Base-by-base conservation (phyloP, 2,888 invertebrate species). In the Parasteatoda lunata region DNA sequence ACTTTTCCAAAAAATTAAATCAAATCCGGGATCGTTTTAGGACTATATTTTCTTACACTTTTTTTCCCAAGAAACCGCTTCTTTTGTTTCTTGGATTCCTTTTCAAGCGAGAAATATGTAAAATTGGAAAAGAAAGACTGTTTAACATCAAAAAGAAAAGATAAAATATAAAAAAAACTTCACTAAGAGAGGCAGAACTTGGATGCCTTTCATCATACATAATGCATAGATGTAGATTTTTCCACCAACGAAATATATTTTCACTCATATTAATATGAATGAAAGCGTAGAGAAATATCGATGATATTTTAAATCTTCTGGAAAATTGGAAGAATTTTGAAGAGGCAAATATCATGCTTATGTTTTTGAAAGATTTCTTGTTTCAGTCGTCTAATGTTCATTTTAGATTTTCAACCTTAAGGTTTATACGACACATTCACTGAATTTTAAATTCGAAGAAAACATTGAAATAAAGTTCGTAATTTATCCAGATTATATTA, bases 211-310 rank as follows among this genome's bases (percentile, higher is more conserved):
- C 49, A 47, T 15, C 76, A 86, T 86, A 68, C 80, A 86, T 86
- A 76, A 86, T 86, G 80, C 80, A 86, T 85, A 48, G 65, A 79
- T 72, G 68, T 65, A 69, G 49, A 59, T 54, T 68, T 52, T 52
- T 65, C 65, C n/a, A 45, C 15, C 9, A 54, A 65, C 66, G 73
- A 69, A 48, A 65, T 51, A 52, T 78, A 68, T 72, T 80, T 77
- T 75, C 75, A 80, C 54, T 59, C 48, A 11, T 76, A 77, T 86
- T 86, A 77, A 86, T 80, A 71, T 72, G 79, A 80, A 80, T 66
- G 49, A 64, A 48, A 65, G 71, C 59, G 72, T 77, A 86, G 72
- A 48, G 30, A 81, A 80, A 76, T 86, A 80, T 76, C 75, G 71
- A 45, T 49, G 59, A n/a, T 7, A 9, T n/a, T 59, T 59, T 76